These are phyloP conservation scores for Pyrocoelia pectoralis DNA, from an alignment of 2,888 invertebrate genomes.

Conservation along the genomic window DNA sequence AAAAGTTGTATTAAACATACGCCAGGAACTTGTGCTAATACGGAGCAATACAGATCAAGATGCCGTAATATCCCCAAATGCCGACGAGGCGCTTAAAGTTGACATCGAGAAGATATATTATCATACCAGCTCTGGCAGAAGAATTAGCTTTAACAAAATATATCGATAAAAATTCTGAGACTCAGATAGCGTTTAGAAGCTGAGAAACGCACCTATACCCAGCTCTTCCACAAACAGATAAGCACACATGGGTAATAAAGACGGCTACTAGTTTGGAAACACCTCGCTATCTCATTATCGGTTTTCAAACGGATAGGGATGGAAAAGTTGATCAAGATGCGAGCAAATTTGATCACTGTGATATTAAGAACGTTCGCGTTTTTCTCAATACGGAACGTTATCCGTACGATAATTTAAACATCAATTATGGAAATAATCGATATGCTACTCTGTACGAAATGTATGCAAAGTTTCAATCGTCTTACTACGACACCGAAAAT, in stretches of 20 bases:
- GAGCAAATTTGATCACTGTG: slow-evolving; percentile 42
- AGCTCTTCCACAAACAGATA: slow-evolving; percentile 46
- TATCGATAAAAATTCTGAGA: slow-evolving; percentile 17
- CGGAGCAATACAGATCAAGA: neutral
- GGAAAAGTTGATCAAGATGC: slow-evolving; percentile 42
- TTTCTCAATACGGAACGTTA: slow-evolving; percentile 52
- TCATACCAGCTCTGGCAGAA: neutral
- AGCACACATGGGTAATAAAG: slow-evolving; percentile 50
- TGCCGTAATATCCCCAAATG: neutral
- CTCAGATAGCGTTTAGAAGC: slow-evolving; percentile 45
- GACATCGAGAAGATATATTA: neutral
- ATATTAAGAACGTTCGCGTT: slow-evolving; percentile 50
- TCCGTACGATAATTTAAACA: slow-evolving; percentile 51
- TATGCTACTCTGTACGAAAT: too few species aligned
- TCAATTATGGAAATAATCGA: too few species aligned
- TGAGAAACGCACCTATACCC: slow-evolving; percentile 55
- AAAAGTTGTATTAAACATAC: slow-evolving; percentile 52
- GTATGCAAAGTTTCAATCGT: too few species aligned
- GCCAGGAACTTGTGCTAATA: slow-evolving; percentile 50
- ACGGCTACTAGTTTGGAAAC: slow-evolving; percentile 50
- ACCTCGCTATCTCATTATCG: slow-evolving; percentile 53
- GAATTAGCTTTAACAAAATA: slow-evolving; percentile 14
- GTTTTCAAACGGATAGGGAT: slow-evolving; percentile 53
- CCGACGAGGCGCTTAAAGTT: neutral
- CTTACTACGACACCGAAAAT: too few species aligned